These are phyloP conservation scores for Heteromurus nitidus DNA, from an alignment of 2,888 invertebrate species.

Conservation along the genomic window DNA sequence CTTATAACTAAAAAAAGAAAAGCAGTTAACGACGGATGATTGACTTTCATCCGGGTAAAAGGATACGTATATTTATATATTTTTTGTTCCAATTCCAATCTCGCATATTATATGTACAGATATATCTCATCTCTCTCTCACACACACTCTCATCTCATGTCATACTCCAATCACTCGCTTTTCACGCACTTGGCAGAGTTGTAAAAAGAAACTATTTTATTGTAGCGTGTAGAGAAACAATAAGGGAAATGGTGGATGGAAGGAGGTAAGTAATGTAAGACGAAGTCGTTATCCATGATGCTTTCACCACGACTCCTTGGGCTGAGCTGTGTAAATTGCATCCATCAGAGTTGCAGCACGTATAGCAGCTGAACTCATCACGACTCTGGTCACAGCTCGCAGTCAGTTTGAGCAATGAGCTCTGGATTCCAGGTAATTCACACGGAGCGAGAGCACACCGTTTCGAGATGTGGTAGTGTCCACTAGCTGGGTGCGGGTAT, in stretches of 20 bases:
- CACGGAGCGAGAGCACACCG: conserved; percentile 68
- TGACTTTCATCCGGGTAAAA: too few species aligned
- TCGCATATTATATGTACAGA: too few species aligned
- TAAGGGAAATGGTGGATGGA: conserved; percentile 18
- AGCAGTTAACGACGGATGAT: too few species aligned
- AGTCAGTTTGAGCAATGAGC: conserved; percentile 60
- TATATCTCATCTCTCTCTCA: too few species aligned
- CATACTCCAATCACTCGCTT: too few species aligned
- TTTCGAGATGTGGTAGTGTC: conserved; percentile 59
- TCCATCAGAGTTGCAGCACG: conserved; percentile 66
- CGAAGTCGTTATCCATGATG: conserved; percentile 12
- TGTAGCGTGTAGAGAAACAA: neutral
- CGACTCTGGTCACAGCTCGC: conserved; percentile 58
- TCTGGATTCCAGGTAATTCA: conserved; percentile 60
- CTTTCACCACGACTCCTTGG: conserved; percentile 34
- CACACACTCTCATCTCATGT: too few species aligned
- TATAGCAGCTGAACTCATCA: conserved; percentile 58
- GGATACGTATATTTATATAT: too few species aligned
- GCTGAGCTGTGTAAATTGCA: conserved; percentile 60
- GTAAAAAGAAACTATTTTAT: conserved; percentile 40
- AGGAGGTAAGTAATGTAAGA: conserved; percentile 19
- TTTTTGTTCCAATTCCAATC: too few species aligned
- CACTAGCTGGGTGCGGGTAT: conserved; percentile 55
- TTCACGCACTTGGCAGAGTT: too few species aligned
- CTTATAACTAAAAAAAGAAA: too few species aligned